These are phyloP conservation scores for Sterrhoptilus dennistouni DNA, from an alignment of 2,113 vertebrate genomes.

Conservation along the genomic window DNA sequence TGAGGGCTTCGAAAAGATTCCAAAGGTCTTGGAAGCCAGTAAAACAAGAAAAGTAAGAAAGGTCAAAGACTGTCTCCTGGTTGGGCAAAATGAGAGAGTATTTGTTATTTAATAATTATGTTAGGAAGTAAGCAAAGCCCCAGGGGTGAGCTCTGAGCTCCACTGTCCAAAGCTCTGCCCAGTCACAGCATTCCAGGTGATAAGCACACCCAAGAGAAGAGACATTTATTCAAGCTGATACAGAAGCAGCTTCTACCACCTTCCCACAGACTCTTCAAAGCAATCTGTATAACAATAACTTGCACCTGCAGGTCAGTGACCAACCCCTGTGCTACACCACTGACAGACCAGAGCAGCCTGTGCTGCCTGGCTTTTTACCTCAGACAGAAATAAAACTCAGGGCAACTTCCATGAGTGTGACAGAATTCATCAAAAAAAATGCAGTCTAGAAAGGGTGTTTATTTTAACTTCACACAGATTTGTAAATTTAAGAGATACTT, in stretches of 20 bases:
- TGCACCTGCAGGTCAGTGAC: not conserved
- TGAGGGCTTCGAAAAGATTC: not conserved
- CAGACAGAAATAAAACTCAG: not conserved
- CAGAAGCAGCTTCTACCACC: not conserved
- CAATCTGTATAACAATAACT: not conserved
- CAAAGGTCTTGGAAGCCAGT: not conserved
- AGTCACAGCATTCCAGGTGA: not conserved
- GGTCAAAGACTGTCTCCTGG: conserved; percentile 11
- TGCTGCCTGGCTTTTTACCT: not conserved
- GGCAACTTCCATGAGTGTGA: not conserved
- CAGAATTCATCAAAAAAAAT: not conserved
- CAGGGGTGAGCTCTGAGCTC: not conserved
- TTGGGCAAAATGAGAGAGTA: not conserved
- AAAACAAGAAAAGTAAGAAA: conserved; percentile 12
- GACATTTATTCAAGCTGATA: not conserved
- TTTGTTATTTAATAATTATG: conserved; percentile 39
- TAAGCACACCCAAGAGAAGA: not conserved
- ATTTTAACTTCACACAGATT: not conserved
- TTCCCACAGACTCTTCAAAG: not conserved
- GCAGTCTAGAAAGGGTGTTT: not conserved
- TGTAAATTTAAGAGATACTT: not conserved
- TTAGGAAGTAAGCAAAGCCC: not conserved
- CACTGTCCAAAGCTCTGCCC: not conserved
- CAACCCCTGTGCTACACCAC: fast-evolving
- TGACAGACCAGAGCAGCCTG: not conserved